phyloP scores from a whole-genome alignment of 2,797 vertebrate genomes.

The Sebastes itinus region DNA sequence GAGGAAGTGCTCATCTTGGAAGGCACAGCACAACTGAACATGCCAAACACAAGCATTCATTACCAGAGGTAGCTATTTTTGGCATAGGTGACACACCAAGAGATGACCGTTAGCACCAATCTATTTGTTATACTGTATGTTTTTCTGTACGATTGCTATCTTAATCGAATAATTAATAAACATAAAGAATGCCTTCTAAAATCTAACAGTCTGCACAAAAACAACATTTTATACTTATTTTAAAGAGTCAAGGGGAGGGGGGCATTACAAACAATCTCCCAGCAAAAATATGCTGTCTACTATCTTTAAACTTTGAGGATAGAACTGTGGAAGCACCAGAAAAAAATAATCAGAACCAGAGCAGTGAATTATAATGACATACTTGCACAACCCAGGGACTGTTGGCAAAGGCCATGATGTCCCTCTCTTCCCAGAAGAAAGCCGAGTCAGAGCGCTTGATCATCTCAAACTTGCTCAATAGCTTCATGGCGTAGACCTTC shows the following conservation, averaged over 20 bases:
- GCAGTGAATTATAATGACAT: conserved; percentile 30
- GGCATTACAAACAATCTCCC: neutral
- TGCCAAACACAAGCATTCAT: neutral
- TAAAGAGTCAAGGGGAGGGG: neutral
- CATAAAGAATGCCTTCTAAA: neutral
- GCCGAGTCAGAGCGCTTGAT: conserved; percentile 99
- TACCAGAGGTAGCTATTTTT: neutral
- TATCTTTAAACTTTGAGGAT: neutral
- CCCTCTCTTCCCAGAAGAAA: conserved; percentile 99
- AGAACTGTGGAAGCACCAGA: neutral
- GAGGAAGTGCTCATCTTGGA: conserved; percentile 97
- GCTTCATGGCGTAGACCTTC: conserved; percentile 98
- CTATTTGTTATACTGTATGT: too few relatives aligned
- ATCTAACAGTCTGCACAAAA: neutral
- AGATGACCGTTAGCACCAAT: neutral
- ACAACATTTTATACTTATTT: neutral
- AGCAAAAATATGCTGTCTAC: neutral
- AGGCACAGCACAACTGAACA: conserved; percentile 94
- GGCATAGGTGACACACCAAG: neutral
- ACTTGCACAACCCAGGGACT: conserved; percentile 99
- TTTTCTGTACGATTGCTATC: too few relatives aligned
- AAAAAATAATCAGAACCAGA: neutral
- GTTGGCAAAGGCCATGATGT: conserved; percentile 98
- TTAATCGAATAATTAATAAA: too few relatives aligned
- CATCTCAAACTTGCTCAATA: conserved; percentile 99